Evolutionary conservation across 1,140 invertebrate species (phyloP), one percentile per base, ranked within the genome.

Genomic region (Drosophila elegans): DNA sequence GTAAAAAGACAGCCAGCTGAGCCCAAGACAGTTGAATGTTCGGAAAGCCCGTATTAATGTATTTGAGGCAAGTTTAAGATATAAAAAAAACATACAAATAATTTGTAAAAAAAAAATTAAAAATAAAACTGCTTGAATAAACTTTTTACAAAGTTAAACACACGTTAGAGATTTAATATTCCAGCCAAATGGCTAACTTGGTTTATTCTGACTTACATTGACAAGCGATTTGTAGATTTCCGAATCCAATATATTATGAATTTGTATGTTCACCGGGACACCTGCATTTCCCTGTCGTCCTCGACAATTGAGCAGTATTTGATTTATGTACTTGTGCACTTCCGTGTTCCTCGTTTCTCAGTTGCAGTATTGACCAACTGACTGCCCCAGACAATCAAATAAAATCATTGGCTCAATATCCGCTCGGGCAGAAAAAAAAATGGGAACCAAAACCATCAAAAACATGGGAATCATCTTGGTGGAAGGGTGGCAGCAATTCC

Each of bases 381-480:
- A 61, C 49, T 45, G 62, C 36, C 73, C 41, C 52, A 78, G 78
- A 91, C 80, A 91, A 91, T 81, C 88, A 11, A 71, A 71, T 71
- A 48, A 81, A 91, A 84, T 85, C 78, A 91, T 91, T 89, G 78
- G 78, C 75, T 77, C 83, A 84, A 89, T 91, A 85, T 91, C 80
- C 83, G 83, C 21, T 68, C 27, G 11, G 10, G 13, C 25, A 52
- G 36, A 25, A 52, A 21, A 21, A 9, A n/a, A 36, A 52, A 29
- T 34, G n/a, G 48, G 7, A 66, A 25, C 29, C 21, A 38, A 61
- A 55, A 55, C 49, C 39, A 44, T 34, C 25, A 61, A 57, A 78
- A 41, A 57, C 44, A 71, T 45, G 69, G 69, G 51, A 66, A 81
- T 76, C 72, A 73, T 56, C 57, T 46, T 54, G 25, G 32, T 21